Evolutionary conservation across 2,113 vertebrate species (phyloP).

Genomic region (Leptobrachium leishanense): DNA sequence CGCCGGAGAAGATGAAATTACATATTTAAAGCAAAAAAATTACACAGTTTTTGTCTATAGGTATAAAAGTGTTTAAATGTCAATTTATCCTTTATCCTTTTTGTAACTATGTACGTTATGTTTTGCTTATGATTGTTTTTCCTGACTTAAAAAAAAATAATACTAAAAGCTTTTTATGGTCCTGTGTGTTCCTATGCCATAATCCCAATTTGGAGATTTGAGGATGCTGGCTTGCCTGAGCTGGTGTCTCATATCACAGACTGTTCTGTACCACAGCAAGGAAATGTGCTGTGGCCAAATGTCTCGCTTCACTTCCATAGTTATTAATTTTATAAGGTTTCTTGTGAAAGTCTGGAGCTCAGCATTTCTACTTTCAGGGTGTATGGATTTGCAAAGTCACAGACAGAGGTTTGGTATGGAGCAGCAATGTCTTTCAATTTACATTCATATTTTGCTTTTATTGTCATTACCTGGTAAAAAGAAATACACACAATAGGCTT

Average conservation of each 20-base stretch:
- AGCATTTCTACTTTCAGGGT: background rate
- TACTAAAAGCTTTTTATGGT: background rate
- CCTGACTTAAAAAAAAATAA: background rate
- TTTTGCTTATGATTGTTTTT: background rate
- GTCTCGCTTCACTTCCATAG: background rate
- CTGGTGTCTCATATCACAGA: slow-evolving; percentile 4
- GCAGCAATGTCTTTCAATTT: background rate
- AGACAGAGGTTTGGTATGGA: background rate
- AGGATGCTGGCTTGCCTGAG: background rate
- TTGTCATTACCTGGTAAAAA: too few species aligned
- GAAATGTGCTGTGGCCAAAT: background rate
- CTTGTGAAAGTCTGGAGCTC: background rate
- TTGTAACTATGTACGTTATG: too few species aligned
- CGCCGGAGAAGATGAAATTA: too few species aligned
- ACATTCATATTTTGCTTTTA: background rate
- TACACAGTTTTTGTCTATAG: too few species aligned
- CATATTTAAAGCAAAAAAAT: too few species aligned
- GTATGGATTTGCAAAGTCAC: background rate
- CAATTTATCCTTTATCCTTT: too few species aligned
- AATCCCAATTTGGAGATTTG: background rate
- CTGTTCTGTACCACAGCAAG: background rate
- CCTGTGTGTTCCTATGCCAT: background rate
- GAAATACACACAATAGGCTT: too few species aligned
- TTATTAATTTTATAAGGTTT: slow-evolving; percentile 18
- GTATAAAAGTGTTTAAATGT: too few species aligned